Percentiles rank a stretch among this genome's conserved stretches.
Evolutionary conservation across 2,113 vertebrate species (phyloP).

Genomic region (Electrona antarctica): DNA sequence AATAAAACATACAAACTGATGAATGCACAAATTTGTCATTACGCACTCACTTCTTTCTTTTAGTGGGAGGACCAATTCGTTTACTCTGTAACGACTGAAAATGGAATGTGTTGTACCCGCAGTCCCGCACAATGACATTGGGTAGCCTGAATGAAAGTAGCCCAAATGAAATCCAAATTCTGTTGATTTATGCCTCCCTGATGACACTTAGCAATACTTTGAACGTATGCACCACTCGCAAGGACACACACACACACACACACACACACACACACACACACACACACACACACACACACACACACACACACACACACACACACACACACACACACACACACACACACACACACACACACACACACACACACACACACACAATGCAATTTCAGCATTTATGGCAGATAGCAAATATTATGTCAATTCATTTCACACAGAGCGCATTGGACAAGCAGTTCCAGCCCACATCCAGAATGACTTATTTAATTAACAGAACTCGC

Average conservation of each 20-base stretch:
- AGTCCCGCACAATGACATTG: constrained; percentile 72
- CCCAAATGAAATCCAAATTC: constrained; percentile 63
- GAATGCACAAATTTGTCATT: constrained; percentile 70
- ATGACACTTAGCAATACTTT: constrained; percentile 47
- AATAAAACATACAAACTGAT: constrained; percentile 61
- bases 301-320: neutral
- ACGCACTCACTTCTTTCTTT: constrained; percentile 61
- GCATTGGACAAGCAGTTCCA: constrained; percentile 15
- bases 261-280: too few species aligned
- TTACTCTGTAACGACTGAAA: constrained; percentile 57
- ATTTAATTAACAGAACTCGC: constrained; percentile 7
- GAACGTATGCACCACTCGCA: constrained; percentile 6
- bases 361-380: too few species aligned
- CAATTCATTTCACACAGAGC: constrained; percentile 1
- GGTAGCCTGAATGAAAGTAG: constrained; percentile 51
- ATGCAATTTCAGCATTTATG: neutral
- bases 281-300: too few species aligned
- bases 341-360: neutral
- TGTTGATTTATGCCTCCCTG: constrained; percentile 53
- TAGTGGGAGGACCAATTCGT: constrained; percentile 45
- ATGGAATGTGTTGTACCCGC: constrained; percentile 48
- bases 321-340: too few species aligned
- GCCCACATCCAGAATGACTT: constrained; percentile 6
- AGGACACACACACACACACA: neutral
- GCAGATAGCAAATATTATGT: constrained; percentile 21